phyloP scores from a whole-genome alignment of 2,888 invertebrate genomes.

The Rhaphigaster nebulosa region DNA sequence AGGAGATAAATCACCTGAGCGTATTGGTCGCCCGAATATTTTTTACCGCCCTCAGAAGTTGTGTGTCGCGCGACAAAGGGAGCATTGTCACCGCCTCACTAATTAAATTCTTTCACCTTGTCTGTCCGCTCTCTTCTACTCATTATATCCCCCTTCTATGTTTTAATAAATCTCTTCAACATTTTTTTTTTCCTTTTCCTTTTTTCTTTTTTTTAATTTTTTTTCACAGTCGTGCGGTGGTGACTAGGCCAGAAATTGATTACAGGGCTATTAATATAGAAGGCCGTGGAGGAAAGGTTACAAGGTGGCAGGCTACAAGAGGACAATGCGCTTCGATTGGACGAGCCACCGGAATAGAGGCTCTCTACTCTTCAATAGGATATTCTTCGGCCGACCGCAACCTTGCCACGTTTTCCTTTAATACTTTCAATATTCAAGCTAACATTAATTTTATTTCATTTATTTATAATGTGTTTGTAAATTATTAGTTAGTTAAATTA shows the following conservation, averaged over 20 bases:
- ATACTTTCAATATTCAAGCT: too few relatives aligned
- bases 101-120: constrained; percentile 55
- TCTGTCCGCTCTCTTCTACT: not conserved
- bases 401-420: too few relatives aligned
- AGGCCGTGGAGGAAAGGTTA: too few relatives aligned
- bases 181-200: not conserved
- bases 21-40: constrained; percentile 52
- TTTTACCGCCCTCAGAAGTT: constrained; percentile 22
- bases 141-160: constrained; percentile 45
- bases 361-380: too few relatives aligned
- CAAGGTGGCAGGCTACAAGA: not conserved
- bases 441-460: too few relatives aligned
- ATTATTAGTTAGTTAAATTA: too few relatives aligned
- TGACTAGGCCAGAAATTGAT: constrained; percentile 8
- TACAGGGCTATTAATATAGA: not conserved
- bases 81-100: not conserved
- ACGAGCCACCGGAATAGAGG: not conserved
- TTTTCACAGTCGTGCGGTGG: not conserved
- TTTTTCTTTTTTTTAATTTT: not conserved
- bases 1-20: constrained; percentile 16
- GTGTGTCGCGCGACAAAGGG: constrained; percentile 8
- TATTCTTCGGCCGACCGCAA: too few relatives aligned
- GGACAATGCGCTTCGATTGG: not conserved
- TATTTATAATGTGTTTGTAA: too few relatives aligned
- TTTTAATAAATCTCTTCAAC: not conserved